Base-by-base conservation (phyloP, 2,888 invertebrate genomes). In the Hypena proboscidalis region DNA sequence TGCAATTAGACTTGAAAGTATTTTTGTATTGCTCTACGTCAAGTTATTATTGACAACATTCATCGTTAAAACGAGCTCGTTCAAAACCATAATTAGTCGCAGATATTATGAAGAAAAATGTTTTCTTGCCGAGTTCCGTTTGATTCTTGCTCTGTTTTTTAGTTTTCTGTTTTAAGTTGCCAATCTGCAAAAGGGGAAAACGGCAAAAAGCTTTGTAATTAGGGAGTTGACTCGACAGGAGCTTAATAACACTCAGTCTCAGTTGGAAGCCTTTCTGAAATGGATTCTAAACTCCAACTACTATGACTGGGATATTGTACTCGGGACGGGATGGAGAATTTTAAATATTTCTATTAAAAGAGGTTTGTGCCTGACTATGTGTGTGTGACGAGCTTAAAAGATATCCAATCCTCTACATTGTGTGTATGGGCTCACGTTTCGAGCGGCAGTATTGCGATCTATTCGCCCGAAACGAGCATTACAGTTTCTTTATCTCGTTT, bases 191-290 rank as follows among this genome's bases (percentile, higher is more conserved):
- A 60, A 63, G 55, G 49, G 64, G 62, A 58, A 66, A 45, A 63
- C 48, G 50, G 65, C 62, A 67, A 69, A 70, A 64, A 63, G 68
- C 69, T 70, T 58, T 63, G 73, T 70, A 72, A 78, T 79, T 78
- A 75, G 70, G 53, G 55, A 65, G 58, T 63, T 57, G 62, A 67
- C 65, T 71, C 66, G 72, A 68, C 71, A 70, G 65, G 42, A 62
- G 69, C 70, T 69, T 75, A 70, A 76, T 73, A 67, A 68, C 62
- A 64, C 64, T 67, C 67, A 49, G 67, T 61, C 64, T 64, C 54
- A 48, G 62, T 63, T 60, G 50, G 52, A 67, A 61, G 62, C 63
- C 51, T 58, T 54, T 55, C 47, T 57, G 53, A 55, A 67, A 64
- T 57, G 49, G 46, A 66, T 58, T 65, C 61, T 58, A 58, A 57